Conservation (phyloP, 2,113 vertebrate genomes). For the Mellivora capensis region DNA sequence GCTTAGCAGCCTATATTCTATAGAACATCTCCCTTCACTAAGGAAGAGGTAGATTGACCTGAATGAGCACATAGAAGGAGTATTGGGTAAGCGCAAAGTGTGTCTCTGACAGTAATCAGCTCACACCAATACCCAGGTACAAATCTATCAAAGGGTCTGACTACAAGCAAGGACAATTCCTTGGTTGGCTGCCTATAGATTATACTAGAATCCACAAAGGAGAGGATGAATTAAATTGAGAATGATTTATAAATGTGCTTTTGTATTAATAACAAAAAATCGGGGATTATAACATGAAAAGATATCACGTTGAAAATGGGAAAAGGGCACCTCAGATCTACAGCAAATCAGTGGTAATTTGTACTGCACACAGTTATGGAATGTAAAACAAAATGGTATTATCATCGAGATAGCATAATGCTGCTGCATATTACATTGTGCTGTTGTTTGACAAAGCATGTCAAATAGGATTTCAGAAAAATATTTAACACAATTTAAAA, state of each 20-base stretch:
- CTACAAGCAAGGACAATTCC: not conserved
- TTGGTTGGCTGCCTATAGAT: not conserved
- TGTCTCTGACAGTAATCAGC: not conserved
- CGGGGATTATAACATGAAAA: not conserved
- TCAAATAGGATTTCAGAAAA: not conserved
- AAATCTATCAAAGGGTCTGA: not conserved
- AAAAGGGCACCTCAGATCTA: not conserved
- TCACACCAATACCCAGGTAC: not conserved
- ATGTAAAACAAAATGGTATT: not conserved
- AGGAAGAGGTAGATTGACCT: not conserved
- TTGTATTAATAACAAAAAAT: not conserved
- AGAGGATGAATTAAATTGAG: not conserved
- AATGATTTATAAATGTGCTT: not conserved
- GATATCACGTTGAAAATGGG: not conserved
- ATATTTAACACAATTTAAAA: not conserved
- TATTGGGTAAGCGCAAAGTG: not conserved
- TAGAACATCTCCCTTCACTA: not conserved
- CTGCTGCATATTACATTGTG: not conserved
- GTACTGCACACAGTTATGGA: not conserved
- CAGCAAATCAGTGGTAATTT: not conserved
- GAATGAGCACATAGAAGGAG: not conserved
- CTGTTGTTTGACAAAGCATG: constrained; percentile 14
- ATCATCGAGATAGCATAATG: not conserved
- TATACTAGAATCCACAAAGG: not conserved
- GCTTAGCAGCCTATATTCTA: not conserved